phyloP scores from a whole-genome alignment of 2,888 invertebrate genomes.

The Creontiades dilutus region DNA sequence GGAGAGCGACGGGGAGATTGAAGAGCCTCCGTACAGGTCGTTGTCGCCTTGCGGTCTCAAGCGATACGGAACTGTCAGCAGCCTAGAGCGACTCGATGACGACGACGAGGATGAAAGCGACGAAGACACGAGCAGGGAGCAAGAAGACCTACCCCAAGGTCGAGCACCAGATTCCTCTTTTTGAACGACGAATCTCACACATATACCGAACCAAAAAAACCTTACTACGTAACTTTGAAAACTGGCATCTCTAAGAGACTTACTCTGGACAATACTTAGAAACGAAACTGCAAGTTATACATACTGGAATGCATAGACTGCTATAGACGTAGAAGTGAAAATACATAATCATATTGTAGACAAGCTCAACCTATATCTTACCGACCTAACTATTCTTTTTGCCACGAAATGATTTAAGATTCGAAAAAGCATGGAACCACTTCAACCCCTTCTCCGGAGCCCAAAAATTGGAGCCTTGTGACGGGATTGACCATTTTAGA shows the following conservation, averaged over 20 bases:
- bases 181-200: neutral
- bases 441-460: slow-evolving; percentile 53
- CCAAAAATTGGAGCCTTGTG: slow-evolving; percentile 60
- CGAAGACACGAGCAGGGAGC: slow-evolving; percentile 74
- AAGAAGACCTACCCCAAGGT: slow-evolving; percentile 75
- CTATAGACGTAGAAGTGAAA: slow-evolving; percentile 40
- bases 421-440: slow-evolving; percentile 55
- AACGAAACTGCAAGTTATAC: slow-evolving; percentile 26
- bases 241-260: neutral
- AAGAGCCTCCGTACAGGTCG: slow-evolving; percentile 87
- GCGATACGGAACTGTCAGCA: slow-evolving; percentile 79
- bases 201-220: slow-evolving; percentile 17
- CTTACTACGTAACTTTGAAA: neutral
- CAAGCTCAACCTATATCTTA: slow-evolving; percentile 51
- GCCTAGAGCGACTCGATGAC: slow-evolving; percentile 78
- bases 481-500: slow-evolving; percentile 52
- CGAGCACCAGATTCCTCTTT: slow-evolving; percentile 40
- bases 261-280: slow-evolving; percentile 14
- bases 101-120: slow-evolving; percentile 77
- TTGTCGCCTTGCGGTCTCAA: slow-evolving; percentile 78
- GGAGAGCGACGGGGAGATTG: slow-evolving; percentile 79
- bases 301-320: slow-evolving; percentile 40
- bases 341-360: slow-evolving; percentile 29
- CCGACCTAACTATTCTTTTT: slow-evolving; percentile 24
- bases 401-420: slow-evolving; percentile 59